These are phyloP conservation scores for Chaetura pelagica DNA, from an alignment of 2,113 vertebrate species.

Conservation along the genomic window DNA sequence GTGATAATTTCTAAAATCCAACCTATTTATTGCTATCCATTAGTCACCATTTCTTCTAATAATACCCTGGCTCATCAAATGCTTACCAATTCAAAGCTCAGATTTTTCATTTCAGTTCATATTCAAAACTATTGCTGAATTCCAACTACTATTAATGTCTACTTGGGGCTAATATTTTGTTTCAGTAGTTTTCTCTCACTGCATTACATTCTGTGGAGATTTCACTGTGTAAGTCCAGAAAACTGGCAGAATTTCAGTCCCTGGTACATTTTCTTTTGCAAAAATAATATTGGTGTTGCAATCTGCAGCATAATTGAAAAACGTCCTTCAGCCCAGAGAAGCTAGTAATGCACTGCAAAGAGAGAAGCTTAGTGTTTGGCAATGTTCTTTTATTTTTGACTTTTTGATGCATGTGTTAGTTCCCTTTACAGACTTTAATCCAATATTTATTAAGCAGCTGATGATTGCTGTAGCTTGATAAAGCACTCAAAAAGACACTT, in stretches of 20 bases:
- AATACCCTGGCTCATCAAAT: background rate
- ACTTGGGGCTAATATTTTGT: background rate
- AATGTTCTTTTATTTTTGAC: background rate
- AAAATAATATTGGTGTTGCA: background rate
- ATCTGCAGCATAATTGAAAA: background rate
- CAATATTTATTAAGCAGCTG: conserved; percentile 65
- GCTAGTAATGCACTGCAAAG: background rate
- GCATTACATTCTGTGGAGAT: background rate
- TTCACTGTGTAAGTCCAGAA: background rate
- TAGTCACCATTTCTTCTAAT: background rate
- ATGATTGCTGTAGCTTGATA: conserved; percentile 52
- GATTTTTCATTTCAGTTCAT: background rate
- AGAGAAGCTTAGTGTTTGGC: background rate
- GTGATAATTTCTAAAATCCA: background rate
- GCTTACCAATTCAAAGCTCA: background rate
- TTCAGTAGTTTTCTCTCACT: background rate
- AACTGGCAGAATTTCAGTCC: background rate
- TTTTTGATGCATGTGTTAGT: background rate
- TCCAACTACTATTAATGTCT: background rate
- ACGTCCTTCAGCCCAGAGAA: background rate
- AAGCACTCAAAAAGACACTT: conserved; percentile 44
- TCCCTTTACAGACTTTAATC: conserved; percentile 51
- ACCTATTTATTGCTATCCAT: background rate
- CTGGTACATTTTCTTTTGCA: background rate
- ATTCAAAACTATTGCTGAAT: background rate